Evolutionary conservation across 2,113 vertebrate genomes (phyloP).

Genomic region (Phaethornis superciliosus): DNA sequence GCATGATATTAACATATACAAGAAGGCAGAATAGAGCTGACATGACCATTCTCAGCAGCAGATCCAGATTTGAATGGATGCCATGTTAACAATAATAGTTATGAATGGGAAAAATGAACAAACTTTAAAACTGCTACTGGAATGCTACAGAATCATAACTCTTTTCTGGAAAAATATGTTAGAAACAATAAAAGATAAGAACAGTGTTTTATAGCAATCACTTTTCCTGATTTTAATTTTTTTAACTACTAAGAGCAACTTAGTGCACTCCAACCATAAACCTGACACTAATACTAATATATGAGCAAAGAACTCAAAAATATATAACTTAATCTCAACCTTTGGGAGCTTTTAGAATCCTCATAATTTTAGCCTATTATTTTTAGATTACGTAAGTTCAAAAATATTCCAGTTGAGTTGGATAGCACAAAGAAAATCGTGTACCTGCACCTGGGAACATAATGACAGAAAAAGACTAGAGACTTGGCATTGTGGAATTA

Average conservation of each 20-base stretch:
- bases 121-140: neutral
- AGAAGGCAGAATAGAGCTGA: neutral
- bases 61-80: neutral
- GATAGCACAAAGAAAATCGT: neutral
- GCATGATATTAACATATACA: neutral
- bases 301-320: neutral
- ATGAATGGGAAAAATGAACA: neutral
- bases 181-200: neutral
- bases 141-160: neutral
- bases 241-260: neutral
- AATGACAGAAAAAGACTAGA: neutral
- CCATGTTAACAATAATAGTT: neutral
- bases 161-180: neutral
- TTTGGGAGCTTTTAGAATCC: neutral
- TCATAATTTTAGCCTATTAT: neutral
- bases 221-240: neutral
- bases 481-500: neutral
- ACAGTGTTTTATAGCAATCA: neutral
- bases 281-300: neutral
- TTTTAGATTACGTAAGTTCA: neutral
- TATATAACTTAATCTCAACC: neutral
- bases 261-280: neutral
- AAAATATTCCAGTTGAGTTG: neutral
- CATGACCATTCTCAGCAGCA: neutral
- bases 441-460: neutral